Base-by-base conservation (phyloP, 2,113 vertebrate species). In the Henicopernis longicauda region DNA sequence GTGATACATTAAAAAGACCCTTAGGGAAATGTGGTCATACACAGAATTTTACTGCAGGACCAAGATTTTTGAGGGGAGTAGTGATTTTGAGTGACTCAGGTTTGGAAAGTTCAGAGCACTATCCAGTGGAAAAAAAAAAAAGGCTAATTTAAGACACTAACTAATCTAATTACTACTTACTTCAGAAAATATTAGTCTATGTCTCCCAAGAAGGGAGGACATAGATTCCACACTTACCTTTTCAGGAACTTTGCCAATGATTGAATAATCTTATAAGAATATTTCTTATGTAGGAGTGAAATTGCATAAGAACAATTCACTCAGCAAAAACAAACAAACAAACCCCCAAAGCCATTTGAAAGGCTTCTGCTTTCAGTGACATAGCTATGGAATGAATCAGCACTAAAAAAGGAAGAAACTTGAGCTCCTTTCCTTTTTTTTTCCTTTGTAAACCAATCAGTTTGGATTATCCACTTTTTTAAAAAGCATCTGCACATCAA, bases 221-320 rank as follows among this genome's bases (percentile, higher is more conserved):
- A 85, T 84, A 92, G 70, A 94, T 97, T 95, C 77, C 62, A 97
- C 9, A 86, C 57, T 95, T 92, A 92, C 70, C 76, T 97, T 97
- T 96, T 84, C 88, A 95, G 72, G 93, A 96, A 42, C 70, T 95
- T 92, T 84, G 55, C 52, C 70, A 92, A 82, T 85, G 78, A 95
- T 95, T 97, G 97, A 91, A 97, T 89, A 74, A 70, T 32, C 57
- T 94, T 93, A 47, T 50, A 95, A 93, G 85, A 97, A 94, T 95
- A 84, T 91, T 91, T 92, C 26, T 79, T 74, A 31, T 25, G 65
- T 45, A 85, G 78, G 65, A 82, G 36, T 72, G 40, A 86, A 89
- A 79, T 52, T 59, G 50, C 29, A 17, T 74, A 44, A 71, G 69
- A 86, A 76, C 3, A 65, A 82, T 90, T 87, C 88, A 88, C 57